A percentile compares a stretch with the other conserved stretches of the same genome.
These are phyloP conservation scores for Urocynchramus pylzowi DNA, from an alignment of 2,113 vertebrate species.

Conservation along the genomic window DNA sequence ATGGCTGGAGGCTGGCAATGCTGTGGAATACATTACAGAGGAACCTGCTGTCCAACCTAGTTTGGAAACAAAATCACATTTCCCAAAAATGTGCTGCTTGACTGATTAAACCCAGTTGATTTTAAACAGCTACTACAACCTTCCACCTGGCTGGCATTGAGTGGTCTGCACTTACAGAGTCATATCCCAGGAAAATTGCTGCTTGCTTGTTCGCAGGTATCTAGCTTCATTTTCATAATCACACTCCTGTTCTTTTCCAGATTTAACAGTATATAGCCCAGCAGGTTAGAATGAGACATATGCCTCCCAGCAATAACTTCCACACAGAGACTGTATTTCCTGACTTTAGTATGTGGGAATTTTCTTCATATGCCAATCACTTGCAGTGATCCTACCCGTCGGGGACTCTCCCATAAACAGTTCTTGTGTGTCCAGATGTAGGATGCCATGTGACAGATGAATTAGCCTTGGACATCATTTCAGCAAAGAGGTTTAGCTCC, in stretches of 20 bases:
- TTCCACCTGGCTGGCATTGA: background rate
- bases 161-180: background rate
- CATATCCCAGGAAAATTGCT: background rate
- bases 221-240: background rate
- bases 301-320: background rate
- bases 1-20: background rate
- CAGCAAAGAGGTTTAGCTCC: background rate
- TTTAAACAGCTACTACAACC: background rate
- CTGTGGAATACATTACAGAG: background rate
- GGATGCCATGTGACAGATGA: background rate
- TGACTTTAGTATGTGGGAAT: background rate
- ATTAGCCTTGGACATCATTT: background rate
- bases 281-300: background rate
- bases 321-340: background rate
- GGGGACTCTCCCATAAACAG: background rate
- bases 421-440: background rate
- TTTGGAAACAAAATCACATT: background rate
- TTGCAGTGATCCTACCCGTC: background rate
- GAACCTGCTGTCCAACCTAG: background rate
- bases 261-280: background rate
- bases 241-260: background rate
- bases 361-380: background rate
- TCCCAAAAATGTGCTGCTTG: background rate
- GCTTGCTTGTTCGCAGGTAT: background rate
- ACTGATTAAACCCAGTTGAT: conserved; percentile 11